Evolutionary conservation across 2,888 invertebrate species (phyloP), one percentile per base, ranked within the genome.

Genomic region (Orchestes rusci): DNA sequence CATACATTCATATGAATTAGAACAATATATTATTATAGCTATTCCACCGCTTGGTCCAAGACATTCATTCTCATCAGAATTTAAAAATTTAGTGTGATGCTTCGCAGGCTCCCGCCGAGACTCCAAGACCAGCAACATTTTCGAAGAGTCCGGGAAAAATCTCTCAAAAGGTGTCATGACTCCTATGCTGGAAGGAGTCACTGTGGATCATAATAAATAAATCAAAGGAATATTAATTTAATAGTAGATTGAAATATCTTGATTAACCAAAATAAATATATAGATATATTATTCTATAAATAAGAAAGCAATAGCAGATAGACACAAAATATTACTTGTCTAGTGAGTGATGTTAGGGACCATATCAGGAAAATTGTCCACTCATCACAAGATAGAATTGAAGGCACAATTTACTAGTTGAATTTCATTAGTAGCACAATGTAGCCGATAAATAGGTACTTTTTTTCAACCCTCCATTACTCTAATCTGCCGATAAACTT

Each of bases 61-160:
- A n/a, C n/a, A n/a, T n/a, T n/a, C n/a, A n/a, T n/a, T n/a, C n/a
- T n/a, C n/a, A n/a, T n/a, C n/a, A n/a, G n/a, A n/a, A n/a, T n/a
- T n/a, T n/a, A n/a, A n/a, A n/a, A n/a, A n/a, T n/a, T n/a, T n/a
- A n/a, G n/a, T n/a, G n/a, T n/a, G n/a, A n/a, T 7, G 10, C n/a
- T 10, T 23, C 12, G 63, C 72, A 70, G 75, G 75, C 57, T 74
- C 76, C 54, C 75, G 82, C 52, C 77, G 85, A 49, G 84, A 82
- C 49, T 87, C 86, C 50, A 78, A 81, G 62, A 80, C 80, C 36
- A 83, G 83, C 37, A 86, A 81, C 56, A 81, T 82, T 43, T 85
- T 86, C n/a, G 83, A 79, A 38, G 74, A 80, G 17, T 31, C 31
- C 68, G 79, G 43, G 30, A n/a, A n/a, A 48, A 48, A 36, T 53